Evolutionary conservation across 1,140 invertebrate genomes (phyloP).

Genomic region (Drosophila virilis): DNA sequence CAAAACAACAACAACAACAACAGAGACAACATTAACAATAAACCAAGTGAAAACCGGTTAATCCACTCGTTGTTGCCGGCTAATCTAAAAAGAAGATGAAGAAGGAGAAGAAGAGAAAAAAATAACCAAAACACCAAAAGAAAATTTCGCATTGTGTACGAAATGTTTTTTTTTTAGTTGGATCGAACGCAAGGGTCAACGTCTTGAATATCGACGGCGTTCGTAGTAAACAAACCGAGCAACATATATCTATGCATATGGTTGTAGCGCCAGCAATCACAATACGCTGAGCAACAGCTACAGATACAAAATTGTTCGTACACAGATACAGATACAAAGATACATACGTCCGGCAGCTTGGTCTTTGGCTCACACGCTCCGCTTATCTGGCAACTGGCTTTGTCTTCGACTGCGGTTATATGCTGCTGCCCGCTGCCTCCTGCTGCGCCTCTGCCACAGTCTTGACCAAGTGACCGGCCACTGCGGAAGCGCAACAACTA

Average conservation of each 20-base stretch:
- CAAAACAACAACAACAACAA: constrained; percentile 5
- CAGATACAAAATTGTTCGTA: constrained; percentile 10
- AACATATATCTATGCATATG: constrained; percentile 1
- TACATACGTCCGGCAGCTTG: constrained; percentile 22
- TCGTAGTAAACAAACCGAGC: constrained; percentile 11
- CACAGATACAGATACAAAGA: constrained; percentile 19
- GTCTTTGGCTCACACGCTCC: constrained; percentile 20
- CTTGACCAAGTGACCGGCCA: constrained; percentile 37
- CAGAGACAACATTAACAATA: constrained; percentile 4
- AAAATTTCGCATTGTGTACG: constrained; percentile 43
- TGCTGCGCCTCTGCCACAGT: neutral
- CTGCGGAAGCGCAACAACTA: constrained; percentile 46
- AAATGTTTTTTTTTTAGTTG: constrained; percentile 30
- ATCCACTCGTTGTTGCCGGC: constrained; percentile 44
- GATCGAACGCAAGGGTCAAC: constrained; percentile 36
- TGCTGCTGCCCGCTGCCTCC: neutral
- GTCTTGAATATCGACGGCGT: constrained; percentile 33
- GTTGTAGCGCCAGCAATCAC: constrained; percentile 25
- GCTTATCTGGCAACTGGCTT: constrained; percentile 39
- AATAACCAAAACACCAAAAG: neutral
- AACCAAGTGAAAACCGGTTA: constrained; percentile 39
- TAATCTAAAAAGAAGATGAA: constrained; percentile 32
- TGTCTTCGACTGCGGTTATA: constrained; percentile 4
- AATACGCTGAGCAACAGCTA: constrained; percentile 30
- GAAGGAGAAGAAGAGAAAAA: neutral